A percentile compares a stretch with the other conserved stretches of the same genome.
phyloP scores from a whole-genome alignment of 2,797 vertebrate genomes.

The Neopelma chrysocephalum region DNA sequence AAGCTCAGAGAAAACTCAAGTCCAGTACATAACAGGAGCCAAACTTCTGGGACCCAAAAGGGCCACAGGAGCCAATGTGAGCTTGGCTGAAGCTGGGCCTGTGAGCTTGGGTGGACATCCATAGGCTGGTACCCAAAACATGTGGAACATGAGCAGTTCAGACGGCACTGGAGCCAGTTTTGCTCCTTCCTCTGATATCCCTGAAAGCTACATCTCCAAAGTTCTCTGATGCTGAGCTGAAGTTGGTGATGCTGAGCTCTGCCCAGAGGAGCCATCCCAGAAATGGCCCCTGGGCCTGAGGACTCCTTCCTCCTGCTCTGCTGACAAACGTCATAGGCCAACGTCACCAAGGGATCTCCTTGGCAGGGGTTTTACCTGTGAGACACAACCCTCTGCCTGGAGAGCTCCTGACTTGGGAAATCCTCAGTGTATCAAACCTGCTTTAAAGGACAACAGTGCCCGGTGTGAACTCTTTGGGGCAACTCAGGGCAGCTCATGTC shows the following conservation, averaged over 20 bases:
- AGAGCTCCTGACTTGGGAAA: slow-evolving; percentile 16
- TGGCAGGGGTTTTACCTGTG: not conserved
- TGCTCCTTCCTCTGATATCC: not conserved
- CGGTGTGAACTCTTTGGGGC: not conserved
- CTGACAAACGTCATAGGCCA: not conserved
- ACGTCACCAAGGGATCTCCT: not conserved
- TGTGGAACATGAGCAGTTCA: accelerated
- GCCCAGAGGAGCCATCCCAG: not conserved
- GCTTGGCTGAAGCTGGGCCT: accelerated
- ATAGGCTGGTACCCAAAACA: not conserved
- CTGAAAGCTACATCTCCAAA: not conserved
- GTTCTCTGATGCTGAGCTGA: not conserved
- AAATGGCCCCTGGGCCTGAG: accelerated
- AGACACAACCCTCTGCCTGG: not conserved
- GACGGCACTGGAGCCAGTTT: not conserved
- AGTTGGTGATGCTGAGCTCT: not conserved
- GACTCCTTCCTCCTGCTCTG: not conserved
- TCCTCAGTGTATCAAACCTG: not conserved
- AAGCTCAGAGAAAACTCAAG: not conserved
- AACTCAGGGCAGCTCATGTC: slow-evolving; percentile 28
- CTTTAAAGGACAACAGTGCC: not conserved
- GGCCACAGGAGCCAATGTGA: not conserved
- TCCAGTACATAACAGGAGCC: not conserved
- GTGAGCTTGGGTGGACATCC: not conserved
- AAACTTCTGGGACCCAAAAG: not conserved